phyloP scores from a whole-genome alignment of 2,113 vertebrate genomes.

The Pica pica region DNA sequence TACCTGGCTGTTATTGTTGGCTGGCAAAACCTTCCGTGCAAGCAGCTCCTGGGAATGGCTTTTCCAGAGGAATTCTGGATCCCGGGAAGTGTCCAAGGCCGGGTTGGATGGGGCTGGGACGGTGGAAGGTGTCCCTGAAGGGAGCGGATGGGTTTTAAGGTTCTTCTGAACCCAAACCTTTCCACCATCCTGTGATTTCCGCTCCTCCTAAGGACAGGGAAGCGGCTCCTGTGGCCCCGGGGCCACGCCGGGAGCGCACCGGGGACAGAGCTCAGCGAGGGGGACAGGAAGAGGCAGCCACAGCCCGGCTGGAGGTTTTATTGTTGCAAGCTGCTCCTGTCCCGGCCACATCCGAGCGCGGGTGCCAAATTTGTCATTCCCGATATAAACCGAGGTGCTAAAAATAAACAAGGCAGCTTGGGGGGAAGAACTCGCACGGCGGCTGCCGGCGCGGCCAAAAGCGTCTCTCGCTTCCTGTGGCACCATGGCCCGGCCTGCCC shows the following conservation, averaged over 20 bases:
- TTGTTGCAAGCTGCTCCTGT: conserved; percentile 15
- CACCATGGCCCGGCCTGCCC: not conserved
- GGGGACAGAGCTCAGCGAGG: fast-evolving
- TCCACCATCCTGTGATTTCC: not conserved
- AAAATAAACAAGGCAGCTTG: conserved; percentile 11
- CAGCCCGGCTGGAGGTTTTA: not conserved
- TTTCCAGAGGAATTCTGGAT: not conserved
- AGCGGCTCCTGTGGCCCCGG: fast-evolving
- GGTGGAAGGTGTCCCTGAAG: not conserved
- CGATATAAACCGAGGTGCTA: conserved; percentile 3
- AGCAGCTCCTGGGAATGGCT: not conserved
- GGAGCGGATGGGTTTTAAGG: too few species aligned
- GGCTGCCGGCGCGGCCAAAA: not conserved
- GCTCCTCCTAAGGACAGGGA: not conserved
- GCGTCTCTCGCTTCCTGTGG: not conserved
- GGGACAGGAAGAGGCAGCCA: not conserved
- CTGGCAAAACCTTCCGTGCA: not conserved
- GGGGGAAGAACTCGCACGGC: not conserved
- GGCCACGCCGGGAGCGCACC: fast-evolving
- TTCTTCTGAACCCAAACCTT: too few species aligned
- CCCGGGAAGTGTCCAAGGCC: not conserved
- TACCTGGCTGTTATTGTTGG: not conserved
- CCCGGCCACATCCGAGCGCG: conserved; percentile 17
- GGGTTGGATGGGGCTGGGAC: fast-evolving
- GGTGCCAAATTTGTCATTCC: conserved; percentile 17